Base-by-base conservation (phyloP, 2,113 vertebrate species). In the Tachuris rubrigastra region DNA sequence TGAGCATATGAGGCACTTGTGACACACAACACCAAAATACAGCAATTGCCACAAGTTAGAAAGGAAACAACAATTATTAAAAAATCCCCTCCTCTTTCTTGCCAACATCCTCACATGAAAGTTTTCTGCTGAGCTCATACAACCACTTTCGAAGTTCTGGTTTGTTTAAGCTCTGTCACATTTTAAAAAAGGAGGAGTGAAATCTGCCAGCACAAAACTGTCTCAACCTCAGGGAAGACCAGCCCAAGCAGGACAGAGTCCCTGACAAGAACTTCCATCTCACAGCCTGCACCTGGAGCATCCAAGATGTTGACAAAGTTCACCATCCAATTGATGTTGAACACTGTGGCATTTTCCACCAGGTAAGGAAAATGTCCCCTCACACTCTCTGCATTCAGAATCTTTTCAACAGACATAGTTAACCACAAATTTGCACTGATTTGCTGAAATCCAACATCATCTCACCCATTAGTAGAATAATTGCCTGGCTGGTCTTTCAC, bases 371-470 rank as follows among this genome's bases (percentile, higher is more conserved):
- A 52, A 28, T 58, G 31, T 16, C 58, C 91, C 69, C 47, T 89
- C 71, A 14, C 50, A 5, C 13, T 13, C 46, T 53, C 76, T 52
- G 76, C 12, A 15, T 10, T 79, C 91, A 83, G 58, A 76, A 52
- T 12, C 78, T 69, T 73, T 3, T 35, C 81, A 79, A 58, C 33
- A 89, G 52, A 18, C 39, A 16, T 0, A 85, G 33, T 68, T 49
- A 79, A 35, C 13, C 71, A 55, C 37, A 63, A n/a, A 67, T 52
- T 62, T 74, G 19, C 62, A 67, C n/a, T 41, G 58, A 94, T 83
- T 87, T 80, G 71, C 82, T 83, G 67, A 79, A 73, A 90, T 46
- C 59, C 78, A 85, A 23, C 87, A 39, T 5, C 41, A 80, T 67
- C 82, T 80, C 71, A 5, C 23, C 72, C 78, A 80, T 62, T 22